Base-by-base conservation (phyloP, 1,140 invertebrate species). In the Batillaria attramentaria region DNA sequence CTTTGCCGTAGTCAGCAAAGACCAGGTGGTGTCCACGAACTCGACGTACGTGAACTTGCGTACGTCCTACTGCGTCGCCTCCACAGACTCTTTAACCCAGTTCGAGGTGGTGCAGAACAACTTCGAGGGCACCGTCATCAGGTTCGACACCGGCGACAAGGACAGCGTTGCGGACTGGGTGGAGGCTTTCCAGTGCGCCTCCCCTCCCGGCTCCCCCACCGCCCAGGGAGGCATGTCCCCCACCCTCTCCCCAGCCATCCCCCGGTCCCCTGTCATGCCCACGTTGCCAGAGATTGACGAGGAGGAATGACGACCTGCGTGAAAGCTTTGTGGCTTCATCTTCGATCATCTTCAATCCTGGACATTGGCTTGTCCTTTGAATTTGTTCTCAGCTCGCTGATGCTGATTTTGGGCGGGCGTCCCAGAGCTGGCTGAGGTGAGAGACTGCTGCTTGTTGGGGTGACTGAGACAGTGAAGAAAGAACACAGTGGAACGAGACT, bases 91-190 rank as follows among this genome's bases (percentile, higher is more conserved):
- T 28, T 0, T 62, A 1, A 20, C 33, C 18, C 73, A 75, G 73
- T 75, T 75, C 68, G 31, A 70, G 39, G 73, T 75, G 35, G 57
- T 75, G 54, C 73, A 39, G 73, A 75, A 75, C 54, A 75, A 75
- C 37, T 75, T 57, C 37, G 73, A 75, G 39, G 73, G 73, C 54
- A 75, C 73, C 3, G 73, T 75, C 73, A 75, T 75, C 73, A 60
- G 24, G 37, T 75, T 75, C 57, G 73, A 75, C 54, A 57, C 57
- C 37, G 35, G 73, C 0, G 57, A 60, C 50, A 24, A 35, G 2
- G 73, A 62, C 6, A 39, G 28, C 16, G 54, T 75, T 1, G 1
- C 5, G 37, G 73, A 75, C 1, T 75, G 73, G 73, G 54, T 75
- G 35, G 73, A 75, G 18, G 73, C 73, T 20, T 75, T 75, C 54